phyloP scores from a whole-genome alignment of 2,888 invertebrate species.

The Phaonia tiefii region DNA sequence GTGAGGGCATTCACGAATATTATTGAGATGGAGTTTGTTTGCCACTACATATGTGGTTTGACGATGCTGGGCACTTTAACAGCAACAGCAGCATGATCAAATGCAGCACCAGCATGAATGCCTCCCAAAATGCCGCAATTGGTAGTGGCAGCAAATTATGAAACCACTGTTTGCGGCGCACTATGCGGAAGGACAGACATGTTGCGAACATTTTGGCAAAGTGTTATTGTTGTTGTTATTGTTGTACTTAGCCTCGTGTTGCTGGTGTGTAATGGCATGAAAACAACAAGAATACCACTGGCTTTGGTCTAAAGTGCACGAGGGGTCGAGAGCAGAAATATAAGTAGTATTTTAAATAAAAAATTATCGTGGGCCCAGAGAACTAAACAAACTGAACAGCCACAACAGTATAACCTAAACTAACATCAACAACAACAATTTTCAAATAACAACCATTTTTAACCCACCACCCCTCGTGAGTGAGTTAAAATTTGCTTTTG shows the following conservation, averaged over 20 bases:
- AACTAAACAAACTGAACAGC: not conserved
- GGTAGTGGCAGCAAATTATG: slow-evolving; percentile 1
- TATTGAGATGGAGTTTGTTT: not conserved
- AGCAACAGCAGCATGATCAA: not conserved
- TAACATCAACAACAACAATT: slow-evolving; percentile 3
- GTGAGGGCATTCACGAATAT: slow-evolving; percentile 10
- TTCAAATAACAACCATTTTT: slow-evolving; percentile 14
- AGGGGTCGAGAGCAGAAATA: slow-evolving; percentile 13
- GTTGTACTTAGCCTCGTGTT: slow-evolving; percentile 4
- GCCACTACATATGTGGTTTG: no score
- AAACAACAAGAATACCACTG: slow-evolving; percentile 24
- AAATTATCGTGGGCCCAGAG: slow-evolving; percentile 44
- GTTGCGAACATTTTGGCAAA: not conserved
- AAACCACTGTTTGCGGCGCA: not conserved
- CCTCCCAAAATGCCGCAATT: not conserved
- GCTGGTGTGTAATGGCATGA: slow-evolving; percentile 14
- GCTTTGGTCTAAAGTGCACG: slow-evolving; percentile 14
- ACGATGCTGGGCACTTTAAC: no score
- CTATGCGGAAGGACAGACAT: slow-evolving; percentile 14
- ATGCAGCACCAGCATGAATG: no score
- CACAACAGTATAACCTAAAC: not conserved
- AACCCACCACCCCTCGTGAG: not conserved
- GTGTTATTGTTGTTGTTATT: no score
- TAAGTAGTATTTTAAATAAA: slow-evolving; percentile 26
- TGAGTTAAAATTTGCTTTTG: slow-evolving; percentile 1